phyloP scores from a whole-genome alignment of 2,888 invertebrate genomes.

The Ellobium chinense region DNA sequence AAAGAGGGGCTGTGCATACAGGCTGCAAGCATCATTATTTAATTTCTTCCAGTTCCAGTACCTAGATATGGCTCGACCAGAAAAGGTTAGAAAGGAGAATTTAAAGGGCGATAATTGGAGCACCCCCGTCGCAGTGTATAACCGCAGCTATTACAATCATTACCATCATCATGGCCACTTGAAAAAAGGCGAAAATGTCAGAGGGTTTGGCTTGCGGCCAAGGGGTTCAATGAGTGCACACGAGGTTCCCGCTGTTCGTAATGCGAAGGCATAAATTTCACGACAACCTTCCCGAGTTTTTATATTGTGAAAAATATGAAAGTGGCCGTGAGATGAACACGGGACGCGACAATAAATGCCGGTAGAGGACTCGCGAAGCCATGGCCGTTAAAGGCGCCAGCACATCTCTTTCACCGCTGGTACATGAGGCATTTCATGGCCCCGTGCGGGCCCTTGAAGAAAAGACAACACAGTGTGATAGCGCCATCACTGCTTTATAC shows the following conservation, averaged over 20 bases:
- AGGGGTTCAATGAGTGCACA: neutral
- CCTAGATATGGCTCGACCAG: neutral
- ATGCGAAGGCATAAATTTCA: neutral
- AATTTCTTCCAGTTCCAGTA: neutral
- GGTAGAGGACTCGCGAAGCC: neutral
- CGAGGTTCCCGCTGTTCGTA: neutral
- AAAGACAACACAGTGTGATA: neutral
- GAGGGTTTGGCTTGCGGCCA: neutral
- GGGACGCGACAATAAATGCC: neutral
- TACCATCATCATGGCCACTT: neutral
- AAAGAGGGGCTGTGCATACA: neutral
- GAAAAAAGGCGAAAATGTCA: neutral
- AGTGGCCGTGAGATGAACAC: neutral
- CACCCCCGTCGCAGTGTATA: neutral
- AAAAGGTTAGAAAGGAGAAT: neutral
- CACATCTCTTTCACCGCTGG: neutral
- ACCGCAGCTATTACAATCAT: neutral
- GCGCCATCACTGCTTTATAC: neutral
- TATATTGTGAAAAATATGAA: neutral
- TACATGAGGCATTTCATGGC: neutral
- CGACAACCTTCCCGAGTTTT: neutral
- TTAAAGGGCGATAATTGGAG: neutral
- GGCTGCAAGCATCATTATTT: neutral
- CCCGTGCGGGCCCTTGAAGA: neutral
- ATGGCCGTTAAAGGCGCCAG: neutral